phyloP scores from a whole-genome alignment of 1,140 invertebrate genomes.

The Chironomus tepperi region DNA sequence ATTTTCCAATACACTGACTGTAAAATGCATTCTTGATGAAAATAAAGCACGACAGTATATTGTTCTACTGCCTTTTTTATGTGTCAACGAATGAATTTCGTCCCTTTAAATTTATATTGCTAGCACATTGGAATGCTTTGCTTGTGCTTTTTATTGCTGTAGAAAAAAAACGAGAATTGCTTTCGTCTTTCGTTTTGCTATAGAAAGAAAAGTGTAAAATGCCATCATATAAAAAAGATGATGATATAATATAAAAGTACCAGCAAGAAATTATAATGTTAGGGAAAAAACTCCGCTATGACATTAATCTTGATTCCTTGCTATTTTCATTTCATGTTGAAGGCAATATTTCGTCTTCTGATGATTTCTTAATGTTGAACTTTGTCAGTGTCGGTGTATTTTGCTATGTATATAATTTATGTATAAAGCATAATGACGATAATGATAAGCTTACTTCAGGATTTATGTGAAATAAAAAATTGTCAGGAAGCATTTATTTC shows the following conservation, averaged over 20 bases:
- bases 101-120: not conserved
- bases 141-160: not conserved
- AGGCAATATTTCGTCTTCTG: not conserved
- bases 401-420: slow-evolving; percentile 6
- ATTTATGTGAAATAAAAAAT: not conserved
- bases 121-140: slow-evolving; percentile 16
- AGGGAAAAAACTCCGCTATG: not conserved
- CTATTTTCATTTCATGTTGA: not conserved
- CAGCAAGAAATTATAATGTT: not conserved
- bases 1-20: slow-evolving; percentile 15
- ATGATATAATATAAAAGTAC: not conserved
- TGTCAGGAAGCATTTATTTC: too few relatives aligned
- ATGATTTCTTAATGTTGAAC: not conserved
- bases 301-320: slow-evolving; percentile 22
- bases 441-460: slow-evolving; percentile 15
- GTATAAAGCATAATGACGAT: not conserved
- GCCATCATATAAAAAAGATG: not conserved
- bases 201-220: slow-evolving; percentile 16
- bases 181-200: too few relatives aligned
- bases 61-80: not conserved
- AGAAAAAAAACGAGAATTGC: too few relatives aligned
- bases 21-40: slow-evolving; percentile 18
- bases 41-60: not conserved
- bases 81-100: not conserved
- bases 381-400: not conserved